Base-by-base conservation (phyloP, 2,797 vertebrate genomes). In the Gadopsis marmoratus region DNA sequence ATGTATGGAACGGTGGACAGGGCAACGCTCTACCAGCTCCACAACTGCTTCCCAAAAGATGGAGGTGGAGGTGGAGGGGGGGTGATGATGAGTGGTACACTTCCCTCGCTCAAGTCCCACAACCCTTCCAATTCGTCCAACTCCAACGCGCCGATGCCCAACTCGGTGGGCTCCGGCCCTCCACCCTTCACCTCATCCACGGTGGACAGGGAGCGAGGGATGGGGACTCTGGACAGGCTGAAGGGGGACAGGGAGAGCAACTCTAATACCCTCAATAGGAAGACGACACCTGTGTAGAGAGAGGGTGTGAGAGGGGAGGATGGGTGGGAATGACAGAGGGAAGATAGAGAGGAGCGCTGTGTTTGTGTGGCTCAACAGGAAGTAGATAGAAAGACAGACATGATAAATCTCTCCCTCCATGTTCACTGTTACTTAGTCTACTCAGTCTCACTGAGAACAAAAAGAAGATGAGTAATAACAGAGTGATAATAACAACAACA, bases 211-310 rank as follows among this genome's bases (percentile, higher is more conserved):
- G 95, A 96, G 83, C 91, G 95, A 87, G 95, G 95, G 66, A 95
- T 96, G 94, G 95, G 95, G 48, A 96, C 96, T 4, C 91, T 96
- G 88, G 96, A 96, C 91, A 93, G 96, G 91, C 90, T 96, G 69
- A 96, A 96, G 86, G 95, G 94, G 35, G 94, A 95, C 79, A 87
- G 95, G 71, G 95, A 96, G 92, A 95, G 96, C 92, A 97, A 97
- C 94, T 97, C 97, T 87, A 97, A 97, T 92, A 98, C 97, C 59
- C 95, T 97, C 79, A 98, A 98, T 93, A 96, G 97, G 94, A 98
- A 98, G 93, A 98, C 97, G 23, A 96, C 96, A 2, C 96, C 96
- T 43, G 96, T 96, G 92, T 98, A 97, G 90, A 59, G 65, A 45
- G 53, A 60, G 47, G 45, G 50, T 50, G 48, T 23, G 16, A 53